Evolutionary conservation across 2,113 vertebrate genomes (phyloP).

Genomic region (Melospiza melodia): DNA sequence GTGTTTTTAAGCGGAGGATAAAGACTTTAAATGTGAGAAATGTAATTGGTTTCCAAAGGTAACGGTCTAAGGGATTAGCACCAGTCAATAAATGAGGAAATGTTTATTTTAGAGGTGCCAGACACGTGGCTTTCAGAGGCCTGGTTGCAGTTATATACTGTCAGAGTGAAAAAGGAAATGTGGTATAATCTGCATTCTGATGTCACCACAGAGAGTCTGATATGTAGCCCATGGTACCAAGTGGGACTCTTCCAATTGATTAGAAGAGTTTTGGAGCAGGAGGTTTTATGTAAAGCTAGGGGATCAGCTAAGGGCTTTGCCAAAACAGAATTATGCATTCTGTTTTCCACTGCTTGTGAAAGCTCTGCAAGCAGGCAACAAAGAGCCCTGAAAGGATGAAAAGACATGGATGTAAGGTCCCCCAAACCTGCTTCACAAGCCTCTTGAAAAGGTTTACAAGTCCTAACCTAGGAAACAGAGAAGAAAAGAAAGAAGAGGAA

Average conservation of each 20-base stretch:
- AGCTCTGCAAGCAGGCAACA: neutral
- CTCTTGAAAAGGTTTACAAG: neutral
- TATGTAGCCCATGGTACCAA: neutral
- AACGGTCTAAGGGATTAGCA: neutral
- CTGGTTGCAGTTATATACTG: neutral
- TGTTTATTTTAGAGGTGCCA: neutral
- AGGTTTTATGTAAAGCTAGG: neutral
- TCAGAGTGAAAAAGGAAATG: neutral
- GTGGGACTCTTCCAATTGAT: neutral
- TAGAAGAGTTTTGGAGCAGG: neutral
- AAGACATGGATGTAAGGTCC: neutral
- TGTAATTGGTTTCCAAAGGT: neutral
- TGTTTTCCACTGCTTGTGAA: neutral
- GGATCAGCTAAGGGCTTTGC: neutral
- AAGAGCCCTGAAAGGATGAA: neutral
- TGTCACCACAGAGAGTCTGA: neutral
- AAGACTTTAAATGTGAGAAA: neutral
- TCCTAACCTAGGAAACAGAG: neutral
- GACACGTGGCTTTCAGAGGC: neutral
- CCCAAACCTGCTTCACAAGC: neutral
- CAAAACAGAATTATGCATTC: neutral
- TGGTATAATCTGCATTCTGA: neutral
- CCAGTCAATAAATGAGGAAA: neutral
- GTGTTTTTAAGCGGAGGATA: neutral
- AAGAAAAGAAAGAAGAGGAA: neutral